Percentiles rank a stretch among this genome's conserved stretches.
These are phyloP conservation scores for Ectobius pallidus DNA, from an alignment of 2,888 invertebrate genomes.

Conservation along the genomic window DNA sequence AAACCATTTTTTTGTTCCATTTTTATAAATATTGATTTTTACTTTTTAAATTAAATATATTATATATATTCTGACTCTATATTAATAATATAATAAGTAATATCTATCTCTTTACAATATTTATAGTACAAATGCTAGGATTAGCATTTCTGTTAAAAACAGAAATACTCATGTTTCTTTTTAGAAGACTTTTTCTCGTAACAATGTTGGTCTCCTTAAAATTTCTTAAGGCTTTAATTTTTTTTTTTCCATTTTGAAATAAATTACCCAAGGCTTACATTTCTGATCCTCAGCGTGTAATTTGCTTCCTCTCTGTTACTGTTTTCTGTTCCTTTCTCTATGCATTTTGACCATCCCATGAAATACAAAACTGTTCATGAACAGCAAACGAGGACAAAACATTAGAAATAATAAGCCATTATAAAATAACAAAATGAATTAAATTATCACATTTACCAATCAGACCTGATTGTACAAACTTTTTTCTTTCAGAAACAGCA, in stretches of 20 bases:
- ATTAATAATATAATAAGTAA: slow-evolving; percentile 37
- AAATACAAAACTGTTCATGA: background rate
- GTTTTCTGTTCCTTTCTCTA: too few species aligned
- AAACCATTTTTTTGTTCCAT: slow-evolving; percentile 31
- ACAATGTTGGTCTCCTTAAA: slow-evolving; percentile 22
- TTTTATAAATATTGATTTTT: slow-evolving; percentile 35
- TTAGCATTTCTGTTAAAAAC: slow-evolving; percentile 31
- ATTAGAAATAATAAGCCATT: background rate
- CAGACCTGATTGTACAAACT: background rate
- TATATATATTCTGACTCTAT: slow-evolving; percentile 40
- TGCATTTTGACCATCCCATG: background rate
- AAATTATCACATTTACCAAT: background rate
- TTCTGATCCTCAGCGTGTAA: too few species aligned
- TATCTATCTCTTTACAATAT: slow-evolving; percentile 36
- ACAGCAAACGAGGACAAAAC: background rate
- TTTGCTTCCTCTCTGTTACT: too few species aligned
- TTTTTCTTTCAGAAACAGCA: background rate
- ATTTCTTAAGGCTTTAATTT: slow-evolving; percentile 28
- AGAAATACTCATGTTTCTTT: slow-evolving; percentile 25
- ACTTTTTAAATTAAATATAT: slow-evolving; percentile 42
- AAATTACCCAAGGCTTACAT: too few species aligned
- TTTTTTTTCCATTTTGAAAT: too few species aligned
- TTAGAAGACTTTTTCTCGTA: slow-evolving; percentile 13
- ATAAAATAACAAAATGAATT: background rate
- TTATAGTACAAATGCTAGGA: slow-evolving; percentile 38